Evolutionary conservation across 2,888 invertebrate species (phyloP), one percentile per base, ranked within the genome.

Genomic region (Busseola fusca): DNA sequence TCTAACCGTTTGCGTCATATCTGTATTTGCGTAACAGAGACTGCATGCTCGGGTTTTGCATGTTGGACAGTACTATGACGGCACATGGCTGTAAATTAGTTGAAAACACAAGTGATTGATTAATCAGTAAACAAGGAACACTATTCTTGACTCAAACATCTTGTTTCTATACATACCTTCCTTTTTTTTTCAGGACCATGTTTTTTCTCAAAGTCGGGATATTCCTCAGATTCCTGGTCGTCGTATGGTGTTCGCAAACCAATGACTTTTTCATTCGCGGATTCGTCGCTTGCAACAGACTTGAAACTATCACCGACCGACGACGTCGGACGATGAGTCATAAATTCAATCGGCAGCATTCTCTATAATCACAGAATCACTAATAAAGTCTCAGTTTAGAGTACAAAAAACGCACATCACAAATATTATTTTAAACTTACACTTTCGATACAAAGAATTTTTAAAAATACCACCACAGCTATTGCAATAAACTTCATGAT

Each of bases 21-120:
- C 93, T 90, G 74, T 95, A 95, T 85, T 91, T 95, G 76, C 95
- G 91, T 74, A 95, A 79, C 40, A 95, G 84, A 18, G 95, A 92
- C 83, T 94, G 94, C 89, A 92, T 91, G 64, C 79, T 89, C 21
- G 94, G 90, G 71, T 90, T 92, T 85, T 93, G 94, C 64, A 89
- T 84, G 75, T 92, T 94, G 40, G 95, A 95, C 60, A 94, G 83
- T 42, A 95, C 91, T 64, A 95, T 89, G 64, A 95, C 87, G 12
- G 94, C 89, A 83, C 95, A 95, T 25, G 92, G 92, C 95, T 95
- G 92, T 73, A 89, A 88, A 83, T 59, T 65, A 48, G 62, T 79
- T 72, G 64, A 82, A 58, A 57, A 50, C 68, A 82, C 14, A 65
- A 37, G 4, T n/a, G 25, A 58, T 64, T 54, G 45, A 37, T 27